These are phyloP conservation scores for Lophotriccus pileatus DNA, from an alignment of 2,797 vertebrate species.

Conservation along the genomic window DNA sequence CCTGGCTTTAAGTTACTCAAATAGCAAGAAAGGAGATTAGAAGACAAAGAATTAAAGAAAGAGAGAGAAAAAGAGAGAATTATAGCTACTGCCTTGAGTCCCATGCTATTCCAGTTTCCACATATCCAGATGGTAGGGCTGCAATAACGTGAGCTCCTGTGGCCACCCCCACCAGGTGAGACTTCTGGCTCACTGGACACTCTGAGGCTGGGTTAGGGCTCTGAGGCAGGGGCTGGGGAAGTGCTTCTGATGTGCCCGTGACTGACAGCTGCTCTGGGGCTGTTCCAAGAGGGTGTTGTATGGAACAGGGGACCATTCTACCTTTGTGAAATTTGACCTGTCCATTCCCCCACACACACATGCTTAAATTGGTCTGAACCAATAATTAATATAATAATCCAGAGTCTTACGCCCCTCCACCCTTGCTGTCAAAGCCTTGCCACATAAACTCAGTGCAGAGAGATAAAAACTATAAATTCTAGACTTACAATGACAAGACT, in stretches of 20 bases:
- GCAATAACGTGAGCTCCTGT: neutral
- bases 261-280: no score
- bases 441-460: neutral
- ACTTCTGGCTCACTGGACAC: neutral
- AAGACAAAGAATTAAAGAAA: no score
- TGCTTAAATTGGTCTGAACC: no score
- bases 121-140: no score
- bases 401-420: neutral
- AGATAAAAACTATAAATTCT: neutral
- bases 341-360: no score
- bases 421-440: neutral
- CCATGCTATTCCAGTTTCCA: neutral
- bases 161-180: no score
- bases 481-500: neutral
- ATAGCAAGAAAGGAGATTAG: no score
- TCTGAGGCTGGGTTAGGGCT: no score
- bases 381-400: neutral
- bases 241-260: no score
- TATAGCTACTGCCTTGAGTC: neutral
- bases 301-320: neutral
- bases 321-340: neutral
- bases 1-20: no score
- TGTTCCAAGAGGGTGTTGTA: no score
- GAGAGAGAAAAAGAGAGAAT: neutral
- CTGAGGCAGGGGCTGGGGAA: no score